Evolutionary conservation across 1,140 invertebrate genomes (phyloP).

Genomic region (Cepaea nemoralis): DNA sequence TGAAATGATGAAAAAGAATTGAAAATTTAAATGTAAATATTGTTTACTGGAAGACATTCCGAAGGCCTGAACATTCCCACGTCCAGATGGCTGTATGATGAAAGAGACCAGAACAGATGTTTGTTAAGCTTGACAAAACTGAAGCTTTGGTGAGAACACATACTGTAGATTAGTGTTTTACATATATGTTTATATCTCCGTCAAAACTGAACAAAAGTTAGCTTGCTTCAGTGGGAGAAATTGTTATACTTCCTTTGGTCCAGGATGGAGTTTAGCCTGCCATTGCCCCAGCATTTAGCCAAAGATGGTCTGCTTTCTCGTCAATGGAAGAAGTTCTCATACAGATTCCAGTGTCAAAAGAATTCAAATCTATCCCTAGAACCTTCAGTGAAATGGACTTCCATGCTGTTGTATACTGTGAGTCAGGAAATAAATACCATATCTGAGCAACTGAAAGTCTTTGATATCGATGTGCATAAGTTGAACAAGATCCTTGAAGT

Average conservation of each 20-base stretch:
- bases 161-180: slow-evolving; percentile 1
- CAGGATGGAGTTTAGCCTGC: slow-evolving; percentile 16
- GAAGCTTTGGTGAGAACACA: too few species aligned
- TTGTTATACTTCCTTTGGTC: not conserved
- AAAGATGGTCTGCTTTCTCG: slow-evolving; percentile 8
- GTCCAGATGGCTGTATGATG: not conserved
- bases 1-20: not conserved
- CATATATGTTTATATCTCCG: not conserved
- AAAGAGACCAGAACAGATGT: not conserved
- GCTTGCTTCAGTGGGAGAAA: not conserved
- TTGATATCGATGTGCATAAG: not conserved
- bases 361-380: not conserved
- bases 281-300: not conserved
- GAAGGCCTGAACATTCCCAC: not conserved
- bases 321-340: slow-evolving; percentile 5
- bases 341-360: slow-evolving; percentile 9
- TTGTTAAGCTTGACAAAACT: not conserved
- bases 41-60: not conserved
- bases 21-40: not conserved
- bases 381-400: not conserved
- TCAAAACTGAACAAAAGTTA: not conserved
- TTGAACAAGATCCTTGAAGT: slow-evolving; percentile 22
- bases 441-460: not conserved
- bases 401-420: slow-evolving; percentile 6
- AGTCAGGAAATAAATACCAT: not conserved